Evolutionary conservation across 2,797 vertebrate genomes (phyloP), one percentile per base, ranked within the genome.

Genomic region (Sternarchorhynchus goeldii): DNA sequence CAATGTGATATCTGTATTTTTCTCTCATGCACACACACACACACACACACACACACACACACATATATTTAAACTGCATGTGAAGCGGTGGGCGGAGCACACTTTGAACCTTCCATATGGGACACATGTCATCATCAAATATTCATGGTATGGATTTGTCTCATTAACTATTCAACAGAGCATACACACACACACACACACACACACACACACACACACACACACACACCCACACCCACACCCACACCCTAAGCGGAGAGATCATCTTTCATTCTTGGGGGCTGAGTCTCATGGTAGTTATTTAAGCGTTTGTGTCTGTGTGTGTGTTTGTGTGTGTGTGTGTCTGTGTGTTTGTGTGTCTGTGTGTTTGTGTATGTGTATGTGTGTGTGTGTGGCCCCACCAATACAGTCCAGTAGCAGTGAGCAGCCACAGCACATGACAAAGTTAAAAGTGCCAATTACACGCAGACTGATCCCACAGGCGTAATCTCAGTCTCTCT

Each of bases 61-160:
- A 56, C 73, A 76, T 45, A 81, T 67, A 53, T 21, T 68, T 58
- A n/a, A 79, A 50, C 69, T 64, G 64, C 67, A 58, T 68, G 73
- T 80, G 55, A 70, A 77, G 56, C 76, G 18, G 72, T 75, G 82
- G 79, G 82, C 20, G 75, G 76, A 58, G 70, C 41, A 68, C 8
- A 58, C 81, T 74, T 71, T 82, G 80, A 81, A 80, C 82, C 66
- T 78, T 88, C 84, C 86, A 83, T 90, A 88, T 88, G 88, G 85
- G 84, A 88, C 87, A 87, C 86, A 84, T 88, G 88, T 90, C 87
- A 85, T 81, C 83, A 86, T 91, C 85, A 90, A 92, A 91, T 89
- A 91, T 92, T 89, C 81, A 91, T 90, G 81, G 79, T 71, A 63
- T 84, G 85, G 83, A 88, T 90, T 89, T 88, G 83, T 89, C 87